Conservation (phyloP, 2,113 vertebrate species). For the Misgurnus mizolepis region DNA sequence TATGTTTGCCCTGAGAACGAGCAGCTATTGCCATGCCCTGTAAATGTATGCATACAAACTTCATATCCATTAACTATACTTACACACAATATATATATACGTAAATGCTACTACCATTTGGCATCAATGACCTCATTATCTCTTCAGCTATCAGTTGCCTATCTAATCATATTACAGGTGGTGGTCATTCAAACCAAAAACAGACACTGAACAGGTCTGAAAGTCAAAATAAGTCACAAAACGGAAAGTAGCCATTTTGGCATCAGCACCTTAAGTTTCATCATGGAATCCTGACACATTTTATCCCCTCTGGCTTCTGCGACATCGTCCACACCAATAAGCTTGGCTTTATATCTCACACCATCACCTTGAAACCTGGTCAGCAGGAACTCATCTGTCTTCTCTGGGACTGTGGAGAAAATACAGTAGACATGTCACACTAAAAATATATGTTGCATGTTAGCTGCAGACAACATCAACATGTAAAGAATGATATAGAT, state of each 20-base stretch:
- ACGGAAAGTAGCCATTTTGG: neutral
- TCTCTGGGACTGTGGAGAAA: constrained; percentile 78
- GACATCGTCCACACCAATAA: constrained; percentile 94
- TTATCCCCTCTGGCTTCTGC: constrained; percentile 91
- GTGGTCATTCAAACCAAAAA: neutral
- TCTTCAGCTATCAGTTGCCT: too few relatives aligned
- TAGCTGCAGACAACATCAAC: neutral
- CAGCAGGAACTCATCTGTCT: constrained; percentile 90
- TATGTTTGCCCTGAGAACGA: constrained; percentile 96
- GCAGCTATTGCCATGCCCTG: constrained; percentile 93
- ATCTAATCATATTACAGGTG: too few relatives aligned
- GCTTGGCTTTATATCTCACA: constrained; percentile 92
- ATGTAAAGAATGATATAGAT: neutral
- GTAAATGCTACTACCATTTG: too few relatives aligned
- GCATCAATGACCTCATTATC: too few relatives aligned
- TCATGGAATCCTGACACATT: constrained; percentile 99
- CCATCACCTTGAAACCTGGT: constrained; percentile 93
- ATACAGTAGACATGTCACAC: neutral
- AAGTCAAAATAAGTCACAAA: neutral
- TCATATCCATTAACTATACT: too few relatives aligned
- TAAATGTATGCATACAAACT: neutral
- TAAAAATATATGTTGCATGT: neutral
- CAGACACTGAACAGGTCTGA: neutral
- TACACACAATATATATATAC: too few relatives aligned
- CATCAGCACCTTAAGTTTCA: constrained; percentile 91